phyloP scores from a whole-genome alignment of 35 echinoderm and acorn worm species.

The Chiridota heheva region DNA sequence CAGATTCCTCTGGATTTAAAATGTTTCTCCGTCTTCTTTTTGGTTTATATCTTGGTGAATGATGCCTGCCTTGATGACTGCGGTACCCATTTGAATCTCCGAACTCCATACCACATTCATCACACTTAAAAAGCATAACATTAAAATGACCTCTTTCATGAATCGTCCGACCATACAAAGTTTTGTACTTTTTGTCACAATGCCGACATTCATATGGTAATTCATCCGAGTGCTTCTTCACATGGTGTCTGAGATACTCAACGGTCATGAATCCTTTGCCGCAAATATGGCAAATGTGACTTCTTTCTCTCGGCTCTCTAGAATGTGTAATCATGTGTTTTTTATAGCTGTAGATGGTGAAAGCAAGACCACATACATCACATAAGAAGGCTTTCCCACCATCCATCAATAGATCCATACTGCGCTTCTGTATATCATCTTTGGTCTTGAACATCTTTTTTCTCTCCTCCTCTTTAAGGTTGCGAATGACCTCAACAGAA shows the following conservation, averaged over 20 bases:
- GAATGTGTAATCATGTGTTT: background rate
- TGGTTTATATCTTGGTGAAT: no score
- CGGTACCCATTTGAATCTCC: background rate
- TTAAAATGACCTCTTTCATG: constrained; percentile 17
- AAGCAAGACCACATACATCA: constrained; percentile 3
- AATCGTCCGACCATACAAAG: background rate
- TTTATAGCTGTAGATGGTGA: background rate
- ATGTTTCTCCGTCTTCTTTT: no score
- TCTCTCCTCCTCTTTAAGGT: constrained; percentile 23
- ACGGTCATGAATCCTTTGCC: background rate
- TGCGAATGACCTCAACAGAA: no score
- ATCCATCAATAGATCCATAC: background rate
- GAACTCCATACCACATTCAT: background rate
- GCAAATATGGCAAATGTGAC: background rate
- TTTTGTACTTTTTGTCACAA: background rate
- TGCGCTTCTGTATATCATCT: background rate
- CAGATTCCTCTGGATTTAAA: no score
- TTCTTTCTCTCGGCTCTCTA: background rate
- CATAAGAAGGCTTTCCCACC: constrained; percentile 11
- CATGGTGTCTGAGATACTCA: background rate
- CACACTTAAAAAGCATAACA: background rate
- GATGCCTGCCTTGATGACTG: no score
- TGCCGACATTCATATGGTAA: background rate
- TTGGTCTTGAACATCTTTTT: constrained; percentile 11
- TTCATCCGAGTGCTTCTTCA: background rate